Conservation (phyloP, 2,113 vertebrate genomes). For the Meleagris gallopavo region DNA sequence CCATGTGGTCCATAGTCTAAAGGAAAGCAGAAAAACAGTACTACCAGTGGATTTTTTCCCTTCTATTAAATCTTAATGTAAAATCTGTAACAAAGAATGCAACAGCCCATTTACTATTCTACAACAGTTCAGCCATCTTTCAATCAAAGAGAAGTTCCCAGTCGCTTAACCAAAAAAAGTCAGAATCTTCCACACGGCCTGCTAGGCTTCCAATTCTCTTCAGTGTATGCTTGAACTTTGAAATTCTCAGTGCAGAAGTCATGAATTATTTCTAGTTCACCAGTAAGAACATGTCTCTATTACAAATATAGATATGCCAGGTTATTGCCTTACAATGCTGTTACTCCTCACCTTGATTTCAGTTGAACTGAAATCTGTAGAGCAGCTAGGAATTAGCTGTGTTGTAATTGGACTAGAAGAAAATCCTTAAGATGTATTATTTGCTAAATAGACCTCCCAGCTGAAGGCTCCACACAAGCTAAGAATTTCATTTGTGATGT, state of each 20-base stretch:
- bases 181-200: conserved; percentile 6
- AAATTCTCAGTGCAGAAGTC: conserved; percentile 2
- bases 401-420: not conserved
- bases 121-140: not conserved
- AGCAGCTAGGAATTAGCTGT: not conserved
- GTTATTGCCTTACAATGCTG: not conserved
- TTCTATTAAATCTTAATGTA: conserved; percentile 29
- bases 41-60: not conserved
- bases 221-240: conserved; percentile 9
- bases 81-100: not conserved
- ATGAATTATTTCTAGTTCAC: conserved; percentile 37
- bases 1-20: not conserved
- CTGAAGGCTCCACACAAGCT: not conserved
- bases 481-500: not conserved
- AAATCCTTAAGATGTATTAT: not conserved
- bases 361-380: not conserved
- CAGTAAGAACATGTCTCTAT: not conserved
- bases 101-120: not conserved
- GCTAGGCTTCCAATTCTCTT: conserved; percentile 17
- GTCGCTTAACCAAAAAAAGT: not conserved
- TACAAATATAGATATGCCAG: not conserved
- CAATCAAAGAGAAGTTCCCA: not conserved
- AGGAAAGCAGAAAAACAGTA: not conserved
- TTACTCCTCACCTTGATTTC: not conserved
- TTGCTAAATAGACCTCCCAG: not conserved